Evolutionary conservation across 2,113 vertebrate species (phyloP), one percentile per base, ranked within the genome.

Genomic region (Sialia sialis): DNA sequence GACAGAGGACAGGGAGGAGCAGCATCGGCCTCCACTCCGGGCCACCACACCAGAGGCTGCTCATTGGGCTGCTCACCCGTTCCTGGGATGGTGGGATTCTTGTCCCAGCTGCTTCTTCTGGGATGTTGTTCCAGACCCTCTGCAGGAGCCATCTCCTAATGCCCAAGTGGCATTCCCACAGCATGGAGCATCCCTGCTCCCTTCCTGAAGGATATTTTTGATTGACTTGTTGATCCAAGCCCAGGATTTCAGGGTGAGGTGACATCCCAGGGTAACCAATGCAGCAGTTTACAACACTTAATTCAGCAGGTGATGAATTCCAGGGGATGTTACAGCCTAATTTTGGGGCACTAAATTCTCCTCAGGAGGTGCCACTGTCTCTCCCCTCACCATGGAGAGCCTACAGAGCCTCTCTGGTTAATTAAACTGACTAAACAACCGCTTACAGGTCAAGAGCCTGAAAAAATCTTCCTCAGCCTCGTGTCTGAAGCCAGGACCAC

Each of bases 1-100:
- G 36, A 48, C 69, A 62, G 84, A 84, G 92, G 54, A 43, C 63
- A 87, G 75, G 95, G 79, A 96, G 95, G 67, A 88, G 82, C 78
- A 85, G 41, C 78, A 43, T 11, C 81, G 75, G 48, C 58, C 49
- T 80, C 58, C 4, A 1, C 54, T 54, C 34, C 5, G 26, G 54
- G 67, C 83, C 54, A 25, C 63, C 49, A 9, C 29, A 22, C 14
- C 67, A 73, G 74, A 39, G 76, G 27, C n/a, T 68, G 48, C 74
- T 82, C 74, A 59, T 48, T 48, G 46, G 21, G 46, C 46, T 48
- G 46, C 46, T 23, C 46, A 48, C 34, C 75, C 34, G 5, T 13
- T 26, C 1, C 0, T 22, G 16, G 26, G 27, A 4, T 58, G 58
- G 9, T 46, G 43, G 11, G 11, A 38, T 94, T 23, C 32, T 34